Evolutionary conservation across 2,888 invertebrate species (phyloP), one percentile per base, ranked within the genome.

Genomic region (Eupithecia dodoneata): DNA sequence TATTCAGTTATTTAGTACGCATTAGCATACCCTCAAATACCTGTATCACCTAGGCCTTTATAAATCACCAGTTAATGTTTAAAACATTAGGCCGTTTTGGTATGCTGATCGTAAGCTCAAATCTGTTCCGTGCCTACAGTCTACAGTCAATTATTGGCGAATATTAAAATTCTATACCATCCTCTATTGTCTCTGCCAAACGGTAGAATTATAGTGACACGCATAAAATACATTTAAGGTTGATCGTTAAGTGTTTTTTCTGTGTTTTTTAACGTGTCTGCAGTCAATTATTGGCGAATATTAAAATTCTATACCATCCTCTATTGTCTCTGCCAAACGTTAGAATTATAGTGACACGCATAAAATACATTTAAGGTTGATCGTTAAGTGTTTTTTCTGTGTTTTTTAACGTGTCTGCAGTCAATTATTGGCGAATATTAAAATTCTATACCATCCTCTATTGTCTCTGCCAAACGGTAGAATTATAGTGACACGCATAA

Each of bases 251-350:
- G 30, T 30, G 30, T 30, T 30, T 30, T 30, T 30, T 30, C 30
- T 30, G 30, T 30, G 30, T 30, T 30, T 30, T n/a, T 30, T 30
- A 30, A 30, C 1, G 30, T 30, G 30, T 67, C 74, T 75, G 71
- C 67, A 63, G 47, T 47, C 71, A 73, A 75, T 75, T 75, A 75
- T 72, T 73, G 73, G 73, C 76, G 69, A 78, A 78, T 76, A 74
- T 74, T 78, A n/a, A 76, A 76, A 78, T 78, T 76, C 76, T 73
- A 73, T 41, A 18, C 73, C 66, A 66, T 45, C 42, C 30, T 59
- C 74, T 72, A 72, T 72, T 75, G 77, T 75, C 70, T 73, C 65
- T 70, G 74, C 77, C 72, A 77, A 77, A 65, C 74, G 47, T 30
- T 49, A 47, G 70, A 70, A 49, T 70, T 70, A 70, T 70, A 12